phyloP scores from a whole-genome alignment of 2,888 invertebrate species.

The Rotaria magnacalcarata region DNA sequence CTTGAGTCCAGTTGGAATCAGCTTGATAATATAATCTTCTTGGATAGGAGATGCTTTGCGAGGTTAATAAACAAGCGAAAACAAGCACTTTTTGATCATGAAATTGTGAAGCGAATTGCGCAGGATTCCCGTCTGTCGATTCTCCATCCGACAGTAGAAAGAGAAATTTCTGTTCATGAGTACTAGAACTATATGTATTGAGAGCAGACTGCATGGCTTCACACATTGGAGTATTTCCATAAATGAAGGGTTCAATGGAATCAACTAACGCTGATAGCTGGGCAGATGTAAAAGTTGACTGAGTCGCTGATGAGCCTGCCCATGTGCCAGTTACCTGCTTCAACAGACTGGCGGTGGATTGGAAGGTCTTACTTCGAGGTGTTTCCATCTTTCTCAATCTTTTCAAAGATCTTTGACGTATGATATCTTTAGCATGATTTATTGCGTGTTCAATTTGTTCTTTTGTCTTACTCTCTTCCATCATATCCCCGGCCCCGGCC shows the following conservation, averaged over 20 bases:
- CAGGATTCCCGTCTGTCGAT: not conserved
- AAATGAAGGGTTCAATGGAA: conserved; percentile 31
- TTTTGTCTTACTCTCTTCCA: no score
- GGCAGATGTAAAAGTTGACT: not conserved
- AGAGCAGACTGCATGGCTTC: not conserved
- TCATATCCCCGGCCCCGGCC: no score
- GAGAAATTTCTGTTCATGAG: not conserved
- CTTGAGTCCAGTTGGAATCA: not conserved
- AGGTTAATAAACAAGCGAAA: conserved; percentile 19
- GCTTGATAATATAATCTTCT: not conserved
- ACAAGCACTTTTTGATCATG: not conserved
- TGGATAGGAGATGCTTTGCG: not conserved
- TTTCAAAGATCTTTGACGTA: not conserved
- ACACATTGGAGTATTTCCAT: conserved; percentile 10
- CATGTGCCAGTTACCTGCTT: not conserved
- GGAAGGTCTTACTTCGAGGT: not conserved
- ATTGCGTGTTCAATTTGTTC: not conserved
- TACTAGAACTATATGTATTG: not conserved
- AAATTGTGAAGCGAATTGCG: not conserved
- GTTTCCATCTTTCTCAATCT: not conserved
- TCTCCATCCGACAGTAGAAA: conserved; percentile 36
- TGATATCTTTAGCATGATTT: not conserved
- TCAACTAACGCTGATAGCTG: not conserved
- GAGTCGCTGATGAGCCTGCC: not conserved
- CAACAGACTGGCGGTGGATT: not conserved